These are phyloP conservation scores for Oxyura jamaicensis DNA, from an alignment of 2,113 vertebrate genomes.

Conservation along the genomic window DNA sequence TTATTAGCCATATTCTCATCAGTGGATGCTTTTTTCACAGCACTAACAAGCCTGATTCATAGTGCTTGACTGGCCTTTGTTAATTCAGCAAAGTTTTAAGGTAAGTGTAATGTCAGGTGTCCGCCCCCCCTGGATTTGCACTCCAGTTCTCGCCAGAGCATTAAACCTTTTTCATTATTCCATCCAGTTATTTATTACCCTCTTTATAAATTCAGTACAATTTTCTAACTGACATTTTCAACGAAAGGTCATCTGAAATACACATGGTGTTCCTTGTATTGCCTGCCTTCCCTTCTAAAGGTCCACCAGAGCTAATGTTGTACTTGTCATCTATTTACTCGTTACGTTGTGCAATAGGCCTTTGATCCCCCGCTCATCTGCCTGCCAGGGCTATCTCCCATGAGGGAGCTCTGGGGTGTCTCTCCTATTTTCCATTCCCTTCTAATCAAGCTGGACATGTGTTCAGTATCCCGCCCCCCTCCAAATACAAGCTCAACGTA, in stretches of 20 bases:
- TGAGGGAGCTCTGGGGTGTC: background rate
- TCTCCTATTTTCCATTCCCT: conserved; percentile 4
- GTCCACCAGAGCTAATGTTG: conserved; percentile 25
- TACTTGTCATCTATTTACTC: conserved; percentile 47
- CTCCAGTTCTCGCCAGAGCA: background rate
- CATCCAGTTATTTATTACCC: conserved; percentile 44
- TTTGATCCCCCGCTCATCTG: background rate
- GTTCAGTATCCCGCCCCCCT: background rate
- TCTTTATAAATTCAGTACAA: conserved; percentile 37
- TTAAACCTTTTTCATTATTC: conserved; percentile 19
- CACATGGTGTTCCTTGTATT: background rate
- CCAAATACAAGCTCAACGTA: background rate
- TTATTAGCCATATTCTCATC: background rate
- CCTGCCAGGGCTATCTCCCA: background rate
- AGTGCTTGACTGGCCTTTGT: background rate
- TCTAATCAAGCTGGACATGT: conserved; percentile 33
- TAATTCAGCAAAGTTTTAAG: background rate
- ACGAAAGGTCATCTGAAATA: conserved; percentile 52
- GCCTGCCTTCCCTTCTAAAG: conserved; percentile 39
- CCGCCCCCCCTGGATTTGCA: background rate
- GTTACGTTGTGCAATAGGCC: conserved; percentile 28
- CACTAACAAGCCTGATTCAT: fast-evolving
- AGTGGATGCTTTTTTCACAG: background rate
- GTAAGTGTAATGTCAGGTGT: background rate
- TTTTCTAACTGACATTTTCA: conserved; percentile 63